Evolutionary conservation across 23 tunicate genomes (phyloP).

Genomic region (Botrylloides violaceus): DNA sequence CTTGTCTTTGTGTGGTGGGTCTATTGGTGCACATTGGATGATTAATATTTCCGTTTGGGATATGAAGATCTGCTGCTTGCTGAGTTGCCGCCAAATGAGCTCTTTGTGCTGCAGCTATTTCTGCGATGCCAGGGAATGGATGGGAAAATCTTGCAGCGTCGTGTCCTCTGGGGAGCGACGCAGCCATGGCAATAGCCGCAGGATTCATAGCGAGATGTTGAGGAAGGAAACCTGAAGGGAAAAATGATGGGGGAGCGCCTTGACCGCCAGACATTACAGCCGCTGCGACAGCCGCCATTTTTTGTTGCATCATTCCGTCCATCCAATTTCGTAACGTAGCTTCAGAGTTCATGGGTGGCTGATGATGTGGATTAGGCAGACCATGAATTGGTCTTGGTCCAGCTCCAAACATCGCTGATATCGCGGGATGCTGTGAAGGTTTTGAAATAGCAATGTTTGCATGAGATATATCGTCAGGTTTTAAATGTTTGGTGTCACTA

Average conservation of each 20-base stretch:
- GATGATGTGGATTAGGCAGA: constrained; percentile 1
- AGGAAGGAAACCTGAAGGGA: constrained; percentile 5
- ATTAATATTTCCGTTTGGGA: no score
- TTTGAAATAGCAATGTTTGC: constrained; percentile 16
- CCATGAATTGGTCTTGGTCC: not conserved
- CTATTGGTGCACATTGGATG: no score
- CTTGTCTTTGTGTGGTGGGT: no score
- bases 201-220: constrained; percentile 31
- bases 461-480: not conserved
- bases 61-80: constrained; percentile 7
- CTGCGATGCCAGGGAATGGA: constrained; percentile 24
- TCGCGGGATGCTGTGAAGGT: constrained; percentile 9
- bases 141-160: constrained; percentile 15
- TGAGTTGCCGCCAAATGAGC: constrained; percentile 26
- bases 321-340: constrained; percentile 40
- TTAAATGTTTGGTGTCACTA: constrained; percentile 23
- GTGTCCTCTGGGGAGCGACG: constrained; percentile 15
- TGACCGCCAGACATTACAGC: constrained; percentile 27
- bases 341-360: constrained; percentile 1
- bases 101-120: constrained; percentile 27
- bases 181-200: constrained; percentile 1
- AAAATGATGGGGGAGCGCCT: constrained; percentile 7
- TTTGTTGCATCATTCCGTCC: constrained; percentile 46
- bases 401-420: not conserved
- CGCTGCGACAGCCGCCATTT: constrained; percentile 33